Evolutionary conservation across 2,888 invertebrate genomes (phyloP).

Genomic region (Lumbricus terrestris): DNA sequence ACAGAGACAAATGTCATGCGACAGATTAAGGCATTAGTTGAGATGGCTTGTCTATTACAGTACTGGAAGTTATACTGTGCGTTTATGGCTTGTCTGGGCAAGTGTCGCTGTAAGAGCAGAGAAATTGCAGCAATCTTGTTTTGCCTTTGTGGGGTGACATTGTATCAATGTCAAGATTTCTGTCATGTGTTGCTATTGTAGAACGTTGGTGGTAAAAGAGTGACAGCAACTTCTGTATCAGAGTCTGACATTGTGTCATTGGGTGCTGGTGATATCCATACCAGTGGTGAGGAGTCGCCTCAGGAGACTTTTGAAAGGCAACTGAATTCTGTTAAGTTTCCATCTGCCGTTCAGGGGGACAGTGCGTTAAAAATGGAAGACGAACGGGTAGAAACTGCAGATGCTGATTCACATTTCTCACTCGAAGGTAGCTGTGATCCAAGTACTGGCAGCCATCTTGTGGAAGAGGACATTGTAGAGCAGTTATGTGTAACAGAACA

Average conservation of each 20-base stretch:
- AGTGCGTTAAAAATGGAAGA: background rate
- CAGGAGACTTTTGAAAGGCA: background rate
- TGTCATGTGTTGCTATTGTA: background rate
- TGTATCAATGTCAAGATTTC: too few relatives aligned
- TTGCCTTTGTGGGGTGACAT: too few relatives aligned
- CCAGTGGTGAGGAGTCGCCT: background rate
- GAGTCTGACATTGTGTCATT: background rate
- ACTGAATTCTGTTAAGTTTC: background rate
- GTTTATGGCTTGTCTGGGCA: too few relatives aligned
- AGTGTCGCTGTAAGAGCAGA: too few relatives aligned
- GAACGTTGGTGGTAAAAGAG: constrained; percentile 3
- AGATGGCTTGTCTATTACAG: too few relatives aligned
- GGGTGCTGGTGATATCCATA: background rate
- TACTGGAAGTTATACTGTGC: too few relatives aligned
- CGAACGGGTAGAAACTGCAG: background rate
- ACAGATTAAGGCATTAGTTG: too few relatives aligned
- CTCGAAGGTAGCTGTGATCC: background rate
- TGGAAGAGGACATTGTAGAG: constrained; percentile 4
- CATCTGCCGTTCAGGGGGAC: background rate
- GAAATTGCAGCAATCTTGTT: background rate
- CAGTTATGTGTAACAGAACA: constrained; percentile 10
- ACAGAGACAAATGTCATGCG: too few relatives aligned
- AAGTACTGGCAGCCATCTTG: background rate
- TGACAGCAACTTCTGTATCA: background rate
- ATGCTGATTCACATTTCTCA: background rate